Percentiles rank a stretch among this genome's conserved stretches.
These are phyloP conservation scores for Saccopteryx leptura DNA, from an alignment of 2,113 vertebrate genomes.

Conservation along the genomic window DNA sequence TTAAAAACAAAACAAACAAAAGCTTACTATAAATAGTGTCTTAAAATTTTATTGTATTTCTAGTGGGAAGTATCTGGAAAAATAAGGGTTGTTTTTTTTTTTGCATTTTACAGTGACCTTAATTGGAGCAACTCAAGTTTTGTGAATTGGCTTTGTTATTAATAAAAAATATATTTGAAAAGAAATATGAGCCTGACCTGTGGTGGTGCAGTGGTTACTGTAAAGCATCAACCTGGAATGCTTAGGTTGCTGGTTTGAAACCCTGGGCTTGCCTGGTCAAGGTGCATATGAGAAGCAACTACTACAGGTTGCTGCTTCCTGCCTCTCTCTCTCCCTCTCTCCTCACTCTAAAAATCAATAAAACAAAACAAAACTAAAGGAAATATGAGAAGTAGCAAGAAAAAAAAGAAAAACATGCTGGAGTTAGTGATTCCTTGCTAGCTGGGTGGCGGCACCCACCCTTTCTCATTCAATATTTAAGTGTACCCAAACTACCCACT, in stretches of 20 bases:
- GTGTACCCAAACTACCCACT: neutral
- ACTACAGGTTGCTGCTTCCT: too few relatives aligned
- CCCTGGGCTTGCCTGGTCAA: too few relatives aligned
- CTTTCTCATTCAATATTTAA: neutral
- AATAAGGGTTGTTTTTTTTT: neutral
- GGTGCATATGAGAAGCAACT: too few relatives aligned
- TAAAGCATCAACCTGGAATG: too few relatives aligned
- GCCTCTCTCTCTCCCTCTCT: too few relatives aligned
- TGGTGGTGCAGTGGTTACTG: too few relatives aligned
- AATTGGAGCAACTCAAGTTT: neutral
- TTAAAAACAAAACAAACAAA: too few relatives aligned
- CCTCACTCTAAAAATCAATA: too few relatives aligned
- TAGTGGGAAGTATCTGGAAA: neutral
- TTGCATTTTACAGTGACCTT: neutral
- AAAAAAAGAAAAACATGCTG: neutral
- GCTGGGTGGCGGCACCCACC: neutral
- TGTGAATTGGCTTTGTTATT: neutral
- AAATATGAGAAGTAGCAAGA: neutral
- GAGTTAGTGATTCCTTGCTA: neutral
- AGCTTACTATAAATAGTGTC: neutral
- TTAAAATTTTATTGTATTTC: conserved; percentile 22
- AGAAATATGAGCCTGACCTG: too few relatives aligned
- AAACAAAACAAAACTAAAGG: neutral
- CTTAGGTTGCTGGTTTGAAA: too few relatives aligned
- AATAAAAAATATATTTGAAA: conserved; percentile 3